Base-by-base conservation (phyloP, 2,113 vertebrate species). In the Erythrocercus mccallii region DNA sequence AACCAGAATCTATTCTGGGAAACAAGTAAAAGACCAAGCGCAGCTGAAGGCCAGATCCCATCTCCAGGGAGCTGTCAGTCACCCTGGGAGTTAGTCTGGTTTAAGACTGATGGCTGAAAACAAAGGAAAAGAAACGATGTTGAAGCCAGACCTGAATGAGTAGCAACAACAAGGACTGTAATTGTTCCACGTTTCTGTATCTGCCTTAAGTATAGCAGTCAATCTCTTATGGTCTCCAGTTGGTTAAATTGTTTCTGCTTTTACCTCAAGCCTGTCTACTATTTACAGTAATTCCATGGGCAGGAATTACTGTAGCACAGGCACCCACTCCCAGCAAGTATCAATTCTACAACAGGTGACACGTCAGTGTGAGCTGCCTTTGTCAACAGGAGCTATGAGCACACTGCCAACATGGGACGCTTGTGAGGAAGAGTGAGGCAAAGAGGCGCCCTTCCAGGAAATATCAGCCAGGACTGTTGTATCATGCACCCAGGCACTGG, bases 1-100 rank as follows among this genome's bases (percentile, higher is more conserved):
- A 65, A 92, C 37, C 57, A 83, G 58, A 88, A 88, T 66, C 35
- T 77, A 50, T 92, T 95, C 42, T 45, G 54, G 62, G 79, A 80
- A 94, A 77, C 53, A 48, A 81, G 22, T 57, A 33, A 38, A 38
- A 92, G 47, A 57, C 45, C 60, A 83, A 65, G 33, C 3, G 2
- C 56, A 81, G 84, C 35, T 84, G 51, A 81, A 87, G 70, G 57
- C 54, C 72, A 78, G 69, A 92, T 70, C 54, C 33, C 33, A 72
- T 64, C 79, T 86, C 82, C 76, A 73, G 81, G 76, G 90, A 88
- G 57, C 56, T 10, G 1, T 47, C 74, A 87, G 45, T 58, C 71
- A 77, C 62, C 35, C 64, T 70, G 71, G 79, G 71, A 92, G 38
- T 61, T 61, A 81, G 81, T 48, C 71, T 85, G 85, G 66, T 33